phyloP scores from a whole-genome alignment of 2,113 vertebrate species.

The Nestor notabilis region DNA sequence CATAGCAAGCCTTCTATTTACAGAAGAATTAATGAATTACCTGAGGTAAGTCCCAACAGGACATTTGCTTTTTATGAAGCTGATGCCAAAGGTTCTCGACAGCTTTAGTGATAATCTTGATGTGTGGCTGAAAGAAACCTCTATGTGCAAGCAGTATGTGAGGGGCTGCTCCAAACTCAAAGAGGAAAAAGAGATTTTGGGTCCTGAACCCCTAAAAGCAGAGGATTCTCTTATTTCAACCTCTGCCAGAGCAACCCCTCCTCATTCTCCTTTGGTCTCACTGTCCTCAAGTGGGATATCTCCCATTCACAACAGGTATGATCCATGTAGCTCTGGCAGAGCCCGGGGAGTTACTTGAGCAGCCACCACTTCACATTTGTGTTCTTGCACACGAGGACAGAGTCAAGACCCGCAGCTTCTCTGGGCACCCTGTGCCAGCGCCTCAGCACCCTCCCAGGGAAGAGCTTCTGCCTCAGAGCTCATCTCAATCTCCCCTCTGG shows the following conservation, averaged over 20 bases:
- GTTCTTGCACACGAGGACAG: background rate
- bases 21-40: conserved; percentile 40
- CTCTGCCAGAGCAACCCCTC: background rate
- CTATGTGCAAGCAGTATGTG: background rate
- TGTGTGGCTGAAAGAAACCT: background rate
- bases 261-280: fast-evolving
- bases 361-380: background rate
- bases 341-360: background rate
- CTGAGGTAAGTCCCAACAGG: background rate
- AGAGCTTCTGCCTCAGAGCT: no score
- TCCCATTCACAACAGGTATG: fast-evolving
- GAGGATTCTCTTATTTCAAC: background rate
- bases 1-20: conserved; percentile 23
- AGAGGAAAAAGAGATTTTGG: background rate
- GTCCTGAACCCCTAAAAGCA: background rate
- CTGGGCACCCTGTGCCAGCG: no score
- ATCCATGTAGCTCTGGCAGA: background rate
- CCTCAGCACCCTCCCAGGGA: no score
- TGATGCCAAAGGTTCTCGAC: background rate
- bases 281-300: background rate
- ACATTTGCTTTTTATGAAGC: background rate
- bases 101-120: background rate
- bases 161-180: background rate
- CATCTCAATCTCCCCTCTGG: no score
- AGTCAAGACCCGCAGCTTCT: background rate